Conservation (phyloP, 2,113 vertebrate species). For the Pelobates fuscus region DNA sequence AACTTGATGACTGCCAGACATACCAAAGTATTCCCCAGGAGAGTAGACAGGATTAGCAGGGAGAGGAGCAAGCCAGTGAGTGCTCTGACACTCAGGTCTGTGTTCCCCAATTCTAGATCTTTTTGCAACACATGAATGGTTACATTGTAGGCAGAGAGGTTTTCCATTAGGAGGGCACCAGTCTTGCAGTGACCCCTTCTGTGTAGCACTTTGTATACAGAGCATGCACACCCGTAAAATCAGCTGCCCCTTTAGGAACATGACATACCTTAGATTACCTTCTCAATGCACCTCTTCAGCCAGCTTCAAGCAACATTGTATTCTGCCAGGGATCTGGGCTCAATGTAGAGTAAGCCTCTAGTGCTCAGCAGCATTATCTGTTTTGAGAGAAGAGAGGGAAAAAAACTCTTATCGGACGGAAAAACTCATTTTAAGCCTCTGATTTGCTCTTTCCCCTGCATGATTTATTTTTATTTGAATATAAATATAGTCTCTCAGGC, state of each 20-base stretch:
- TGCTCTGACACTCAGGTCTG: slow-evolving; percentile 55
- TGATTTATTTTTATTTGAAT: neutral
- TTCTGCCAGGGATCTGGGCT: neutral
- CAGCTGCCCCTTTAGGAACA: neutral
- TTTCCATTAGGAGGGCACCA: slow-evolving; percentile 47
- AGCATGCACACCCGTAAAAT: neutral
- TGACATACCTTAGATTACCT: neutral
- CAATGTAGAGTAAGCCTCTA: slow-evolving; percentile 10
- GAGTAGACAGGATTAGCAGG: slow-evolving; percentile 73
- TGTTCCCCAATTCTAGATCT: slow-evolving; percentile 29
- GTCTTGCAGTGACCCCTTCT: neutral
- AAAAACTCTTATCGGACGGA: neutral
- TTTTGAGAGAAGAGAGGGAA: neutral
- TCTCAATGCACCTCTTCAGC: neutral
- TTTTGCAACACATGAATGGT: slow-evolving; percentile 22
- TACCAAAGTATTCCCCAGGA: slow-evolving; percentile 74
- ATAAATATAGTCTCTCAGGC: no score
- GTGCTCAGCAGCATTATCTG: slow-evolving; percentile 1
- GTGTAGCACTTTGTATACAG: neutral
- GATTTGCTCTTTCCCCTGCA: neutral
- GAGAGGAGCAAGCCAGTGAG: slow-evolving; percentile 72
- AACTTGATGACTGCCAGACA: slow-evolving; percentile 68
- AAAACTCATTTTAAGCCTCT: slow-evolving; percentile 15
- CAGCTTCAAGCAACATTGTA: neutral
- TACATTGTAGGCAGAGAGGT: slow-evolving; percentile 39